Evolutionary conservation across 2,113 vertebrate species (phyloP).

Genomic region (Oriolus oriolus): DNA sequence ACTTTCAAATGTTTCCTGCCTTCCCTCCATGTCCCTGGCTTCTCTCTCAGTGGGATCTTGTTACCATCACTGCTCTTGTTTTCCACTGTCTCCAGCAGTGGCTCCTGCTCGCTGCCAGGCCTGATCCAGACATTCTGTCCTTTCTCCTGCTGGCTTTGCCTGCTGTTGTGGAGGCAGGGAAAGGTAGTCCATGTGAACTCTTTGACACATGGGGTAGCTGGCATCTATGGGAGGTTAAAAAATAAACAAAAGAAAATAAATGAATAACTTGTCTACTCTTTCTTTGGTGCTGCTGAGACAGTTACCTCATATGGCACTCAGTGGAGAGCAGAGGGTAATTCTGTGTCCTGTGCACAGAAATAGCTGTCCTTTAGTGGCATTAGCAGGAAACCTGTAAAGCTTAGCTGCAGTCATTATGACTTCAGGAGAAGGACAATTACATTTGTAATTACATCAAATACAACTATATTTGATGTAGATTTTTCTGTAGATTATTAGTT

Average conservation of each 20-base stretch:
- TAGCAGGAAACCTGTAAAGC: not conserved
- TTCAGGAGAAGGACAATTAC: not conserved
- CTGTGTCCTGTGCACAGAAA: not conserved
- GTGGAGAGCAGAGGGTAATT: not conserved
- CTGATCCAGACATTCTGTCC: not conserved
- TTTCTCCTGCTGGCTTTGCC: not conserved
- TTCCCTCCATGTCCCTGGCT: not conserved
- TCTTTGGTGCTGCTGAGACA: not conserved
- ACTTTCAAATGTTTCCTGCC: not conserved
- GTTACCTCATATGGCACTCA: not conserved
- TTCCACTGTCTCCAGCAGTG: not conserved
- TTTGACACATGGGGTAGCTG: not conserved
- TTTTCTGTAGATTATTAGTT: not conserved
- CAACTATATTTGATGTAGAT: not conserved
- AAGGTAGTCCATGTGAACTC: not conserved
- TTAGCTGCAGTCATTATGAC: not conserved
- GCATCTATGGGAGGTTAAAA: not conserved
- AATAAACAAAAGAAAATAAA: constrained; percentile 32
- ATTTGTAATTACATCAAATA: too few species aligned
- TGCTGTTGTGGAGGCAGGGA: not conserved
- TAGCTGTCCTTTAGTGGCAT: not conserved
- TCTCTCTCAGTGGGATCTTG: not conserved
- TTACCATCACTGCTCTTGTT: not conserved
- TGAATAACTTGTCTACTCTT: not conserved
- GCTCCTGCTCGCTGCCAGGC: not conserved